Conservation (phyloP, 2,113 vertebrate genomes). For the Crotalus tigris region DNA sequence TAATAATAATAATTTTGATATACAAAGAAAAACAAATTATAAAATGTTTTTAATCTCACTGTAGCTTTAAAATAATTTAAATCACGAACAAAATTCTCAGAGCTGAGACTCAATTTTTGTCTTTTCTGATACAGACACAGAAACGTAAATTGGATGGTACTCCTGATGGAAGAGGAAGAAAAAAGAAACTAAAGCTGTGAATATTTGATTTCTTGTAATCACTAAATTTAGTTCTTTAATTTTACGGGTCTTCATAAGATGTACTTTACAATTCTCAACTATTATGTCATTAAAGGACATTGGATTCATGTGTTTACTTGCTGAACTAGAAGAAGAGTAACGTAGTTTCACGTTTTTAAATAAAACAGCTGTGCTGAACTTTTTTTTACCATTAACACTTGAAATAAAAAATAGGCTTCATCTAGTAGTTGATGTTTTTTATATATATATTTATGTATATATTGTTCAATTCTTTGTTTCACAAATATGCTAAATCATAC, state of each 20-base stretch:
- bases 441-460: slow-evolving; percentile 26
- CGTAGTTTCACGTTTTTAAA: slow-evolving; percentile 82
- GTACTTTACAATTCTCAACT: slow-evolving; percentile 84
- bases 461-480: slow-evolving; percentile 41
- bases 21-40: background rate
- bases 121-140: slow-evolving; percentile 76
- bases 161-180: slow-evolving; percentile 89
- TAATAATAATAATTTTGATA: background rate
- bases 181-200: slow-evolving; percentile 98
- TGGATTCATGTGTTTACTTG: slow-evolving; percentile 79
- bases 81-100: background rate
- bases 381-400: slow-evolving; percentile 90
- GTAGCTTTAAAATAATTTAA: background rate
- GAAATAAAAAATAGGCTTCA: slow-evolving; percentile 86
- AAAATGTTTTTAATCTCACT: background rate
- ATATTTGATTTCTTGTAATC: slow-evolving; percentile 64
- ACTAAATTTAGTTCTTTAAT: slow-evolving; percentile 79
- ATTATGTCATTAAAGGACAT: slow-evolving; percentile 80
- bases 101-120: background rate
- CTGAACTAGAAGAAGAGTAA: slow-evolving; percentile 79
- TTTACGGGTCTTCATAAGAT: slow-evolving; percentile 87
- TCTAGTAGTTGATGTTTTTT: slow-evolving; percentile 71
- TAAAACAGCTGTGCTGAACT: slow-evolving; percentile 89
- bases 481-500: background rate
- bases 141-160: slow-evolving; percentile 93